A percentile compares a stretch with the other conserved stretches of the same genome.
Evolutionary conservation across 2,888 invertebrate genomes (phyloP).

Genomic region (Graphium colonna): DNA sequence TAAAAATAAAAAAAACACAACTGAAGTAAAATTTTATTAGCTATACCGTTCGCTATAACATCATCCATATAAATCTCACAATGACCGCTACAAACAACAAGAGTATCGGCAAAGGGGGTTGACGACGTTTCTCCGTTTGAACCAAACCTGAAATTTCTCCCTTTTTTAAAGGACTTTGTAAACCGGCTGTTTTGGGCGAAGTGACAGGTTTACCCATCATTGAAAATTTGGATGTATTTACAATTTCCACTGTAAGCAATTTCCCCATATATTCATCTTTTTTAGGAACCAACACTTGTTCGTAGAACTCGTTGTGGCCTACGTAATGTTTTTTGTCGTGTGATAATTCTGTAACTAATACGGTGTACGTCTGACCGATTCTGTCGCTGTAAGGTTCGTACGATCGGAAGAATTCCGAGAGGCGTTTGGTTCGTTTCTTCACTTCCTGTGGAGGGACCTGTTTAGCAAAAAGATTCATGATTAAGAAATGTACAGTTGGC

Average conservation of each 20-base stretch:
- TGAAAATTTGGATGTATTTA: slow-evolving; percentile 85
- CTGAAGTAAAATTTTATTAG: slow-evolving; percentile 29
- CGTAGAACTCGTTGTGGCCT: slow-evolving; percentile 96
- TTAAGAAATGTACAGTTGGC: too few relatives aligned
- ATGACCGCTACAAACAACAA: slow-evolving; percentile 63
- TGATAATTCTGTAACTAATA: slow-evolving; percentile 95
- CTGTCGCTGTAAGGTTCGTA: slow-evolving; percentile 90
- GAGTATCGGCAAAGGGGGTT: slow-evolving; percentile 44
- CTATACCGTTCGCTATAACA: slow-evolving; percentile 42
- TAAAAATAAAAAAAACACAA: slow-evolving; percentile 15
- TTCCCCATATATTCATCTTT: slow-evolving; percentile 89
- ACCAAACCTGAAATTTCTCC: slow-evolving; percentile 78
- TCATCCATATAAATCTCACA: slow-evolving; percentile 63
- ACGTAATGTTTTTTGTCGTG: slow-evolving; percentile 95
- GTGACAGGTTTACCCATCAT: slow-evolving; percentile 86
- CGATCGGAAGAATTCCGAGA: slow-evolving; percentile 93
- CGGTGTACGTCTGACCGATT: slow-evolving; percentile 84
- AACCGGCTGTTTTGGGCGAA: slow-evolving; percentile 73
- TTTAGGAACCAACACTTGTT: slow-evolving; percentile 92
- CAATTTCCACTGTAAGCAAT: slow-evolving; percentile 88
- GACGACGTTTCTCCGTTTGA: slow-evolving; percentile 29
- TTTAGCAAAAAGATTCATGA: background rate
- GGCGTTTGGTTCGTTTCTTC: slow-evolving; percentile 91
- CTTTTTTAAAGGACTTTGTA: slow-evolving; percentile 74
- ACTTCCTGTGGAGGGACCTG: slow-evolving; percentile 91